Evolutionary conservation across 2,888 invertebrate genomes (phyloP).

Genomic region (Schizaphis graminum): DNA sequence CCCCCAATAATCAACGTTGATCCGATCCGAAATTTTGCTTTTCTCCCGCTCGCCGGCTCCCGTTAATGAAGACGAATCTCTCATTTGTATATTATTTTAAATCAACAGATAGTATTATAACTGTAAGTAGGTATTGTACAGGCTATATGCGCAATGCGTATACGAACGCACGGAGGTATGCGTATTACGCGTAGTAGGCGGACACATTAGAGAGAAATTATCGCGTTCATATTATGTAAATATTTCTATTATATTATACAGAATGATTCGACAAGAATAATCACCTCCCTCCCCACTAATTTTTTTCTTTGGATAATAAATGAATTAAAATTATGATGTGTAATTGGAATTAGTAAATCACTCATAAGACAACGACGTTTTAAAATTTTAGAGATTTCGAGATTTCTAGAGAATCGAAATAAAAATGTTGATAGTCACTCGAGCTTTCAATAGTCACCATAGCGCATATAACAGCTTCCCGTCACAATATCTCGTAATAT

Average conservation of each 20-base stretch:
- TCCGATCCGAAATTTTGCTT: not conserved
- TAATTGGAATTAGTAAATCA: too few relatives aligned
- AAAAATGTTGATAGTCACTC: too few relatives aligned
- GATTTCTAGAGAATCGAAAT: too few relatives aligned
- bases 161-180: not conserved
- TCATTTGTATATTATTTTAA: not conserved
- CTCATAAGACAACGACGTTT: not conserved
- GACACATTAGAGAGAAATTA: not conserved
- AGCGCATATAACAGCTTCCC: too few relatives aligned
- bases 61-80: not conserved
- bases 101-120: not conserved
- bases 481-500: too few relatives aligned
- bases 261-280: not conserved
- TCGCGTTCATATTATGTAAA: not conserved
- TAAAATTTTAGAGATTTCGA: not conserved
- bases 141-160: not conserved
- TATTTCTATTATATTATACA: not conserved
- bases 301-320: not conserved
- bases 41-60: not conserved
- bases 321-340: not conserved
- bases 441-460: too few relatives aligned
- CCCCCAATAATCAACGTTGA: not conserved
- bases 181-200: not conserved
- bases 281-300: not conserved
- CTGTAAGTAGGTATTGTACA: not conserved